Percentiles rank a stretch among this genome's conserved stretches.
Evolutionary conservation across 2,888 invertebrate species (phyloP).

Genomic region (Agrypnus murinus): DNA sequence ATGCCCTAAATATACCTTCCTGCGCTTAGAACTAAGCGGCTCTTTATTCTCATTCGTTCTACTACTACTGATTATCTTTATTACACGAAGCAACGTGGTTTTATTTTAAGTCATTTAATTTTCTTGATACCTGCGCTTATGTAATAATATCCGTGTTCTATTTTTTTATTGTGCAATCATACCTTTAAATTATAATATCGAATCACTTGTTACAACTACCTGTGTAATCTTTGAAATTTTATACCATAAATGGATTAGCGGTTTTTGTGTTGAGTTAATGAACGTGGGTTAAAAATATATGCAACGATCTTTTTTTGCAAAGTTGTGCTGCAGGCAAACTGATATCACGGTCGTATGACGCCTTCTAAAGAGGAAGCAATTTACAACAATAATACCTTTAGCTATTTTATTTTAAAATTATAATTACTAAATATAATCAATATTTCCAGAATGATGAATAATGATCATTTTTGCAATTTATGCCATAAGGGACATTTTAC

Average conservation of each 20-base stretch:
- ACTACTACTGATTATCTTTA: slow-evolving; percentile 43
- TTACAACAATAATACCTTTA: too few relatives aligned
- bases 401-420: too few relatives aligned
- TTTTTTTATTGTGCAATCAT: slow-evolving; percentile 30
- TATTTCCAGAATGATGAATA: too few relatives aligned
- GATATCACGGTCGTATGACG: too few relatives aligned
- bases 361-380: too few relatives aligned
- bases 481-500: too few relatives aligned
- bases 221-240: too few relatives aligned
- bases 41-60: slow-evolving; percentile 53
- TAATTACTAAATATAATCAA: background rate
- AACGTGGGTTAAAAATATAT: too few relatives aligned
- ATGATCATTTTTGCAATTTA: too few relatives aligned
- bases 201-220: background rate
- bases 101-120: slow-evolving; percentile 38
- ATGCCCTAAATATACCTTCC: slow-evolving; percentile 58
- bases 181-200: slow-evolving; percentile 2
- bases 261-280: too few relatives aligned
- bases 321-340: too few relatives aligned
- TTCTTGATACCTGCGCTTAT: background rate
- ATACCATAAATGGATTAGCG: too few relatives aligned
- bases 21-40: slow-evolving; percentile 35
- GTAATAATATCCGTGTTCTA: slow-evolving; percentile 32
- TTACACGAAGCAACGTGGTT: slow-evolving; percentile 53
- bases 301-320: background rate